Evolutionary conservation across 2,888 invertebrate genomes (phyloP).

Genomic region (Hypena proboscidalis): DNA sequence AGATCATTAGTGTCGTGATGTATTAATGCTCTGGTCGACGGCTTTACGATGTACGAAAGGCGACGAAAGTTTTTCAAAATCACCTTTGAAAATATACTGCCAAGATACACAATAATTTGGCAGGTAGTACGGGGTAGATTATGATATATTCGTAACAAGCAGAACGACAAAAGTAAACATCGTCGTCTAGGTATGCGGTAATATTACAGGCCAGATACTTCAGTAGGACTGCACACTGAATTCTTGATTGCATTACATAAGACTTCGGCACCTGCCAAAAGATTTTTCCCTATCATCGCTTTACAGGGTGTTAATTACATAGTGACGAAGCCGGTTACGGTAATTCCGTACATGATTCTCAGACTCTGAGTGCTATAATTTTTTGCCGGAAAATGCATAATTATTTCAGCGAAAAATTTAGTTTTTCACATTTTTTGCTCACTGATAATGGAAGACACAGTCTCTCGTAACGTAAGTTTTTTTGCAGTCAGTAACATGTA

Average conservation of each 20-base stretch:
- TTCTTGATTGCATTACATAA: constrained; percentile 1
- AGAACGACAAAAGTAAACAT: constrained; percentile 16
- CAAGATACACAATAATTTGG: constrained; percentile 12
- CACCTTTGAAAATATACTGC: not conserved
- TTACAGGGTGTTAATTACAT: too few relatives aligned
- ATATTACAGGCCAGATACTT: constrained; percentile 7
- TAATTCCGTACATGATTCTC: too few relatives aligned
- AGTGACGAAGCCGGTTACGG: too few relatives aligned
- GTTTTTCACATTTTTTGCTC: too few relatives aligned
- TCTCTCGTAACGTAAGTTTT: too few relatives aligned
- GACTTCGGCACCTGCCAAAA: constrained; percentile 3
- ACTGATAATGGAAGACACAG: too few relatives aligned
- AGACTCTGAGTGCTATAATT: too few relatives aligned
- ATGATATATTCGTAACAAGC: constrained; percentile 25
- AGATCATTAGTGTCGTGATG: constrained; percentile 32
- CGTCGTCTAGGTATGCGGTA: constrained; percentile 7
- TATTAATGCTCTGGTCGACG: constrained; percentile 16
- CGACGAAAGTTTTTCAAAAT: not conserved
- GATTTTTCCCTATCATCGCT: constrained; percentile 3
- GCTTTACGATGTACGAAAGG: not conserved
- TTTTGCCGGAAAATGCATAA: too few relatives aligned
- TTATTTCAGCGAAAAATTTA: too few relatives aligned
- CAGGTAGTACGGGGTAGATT: constrained; percentile 17
- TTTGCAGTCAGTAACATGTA: too few relatives aligned
- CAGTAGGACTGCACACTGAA: not conserved